Percentiles rank a stretch among this genome's conserved stretches.
phyloP scores from a whole-genome alignment of 1,140 invertebrate genomes.

The Lucilia sericata region DNA sequence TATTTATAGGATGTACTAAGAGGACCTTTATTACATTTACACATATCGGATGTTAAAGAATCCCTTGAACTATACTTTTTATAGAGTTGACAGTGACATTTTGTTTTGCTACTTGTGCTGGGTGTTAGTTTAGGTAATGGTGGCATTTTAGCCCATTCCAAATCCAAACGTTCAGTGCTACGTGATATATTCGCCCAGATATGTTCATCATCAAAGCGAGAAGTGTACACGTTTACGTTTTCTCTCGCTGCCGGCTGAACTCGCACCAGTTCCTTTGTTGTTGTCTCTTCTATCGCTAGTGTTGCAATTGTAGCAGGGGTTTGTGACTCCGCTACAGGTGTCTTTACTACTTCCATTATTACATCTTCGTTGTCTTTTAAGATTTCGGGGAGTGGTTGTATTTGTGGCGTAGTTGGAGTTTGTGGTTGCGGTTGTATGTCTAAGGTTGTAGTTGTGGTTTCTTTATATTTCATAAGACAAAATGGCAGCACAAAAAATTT shows the following conservation, averaged over 20 bases:
- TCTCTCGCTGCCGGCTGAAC: not conserved
- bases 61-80: not conserved
- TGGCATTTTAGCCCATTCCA: conserved; percentile 63
- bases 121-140: conserved; percentile 54
- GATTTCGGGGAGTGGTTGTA: not conserved
- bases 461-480: conserved; percentile 36
- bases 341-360: not conserved
- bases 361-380: not conserved
- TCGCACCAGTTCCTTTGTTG: not conserved
- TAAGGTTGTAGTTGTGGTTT: not conserved
- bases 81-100: conserved; percentile 25
- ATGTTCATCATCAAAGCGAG: conserved; percentile 59
- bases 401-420: conserved; percentile 47
- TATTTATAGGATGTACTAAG: not conserved
- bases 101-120: not conserved
- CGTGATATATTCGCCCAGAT: conserved; percentile 60
- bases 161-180: conserved; percentile 60
- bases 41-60: not conserved
- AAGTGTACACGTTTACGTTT: conserved; percentile 65
- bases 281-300: conserved; percentile 4
- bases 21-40: not conserved
- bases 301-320: not conserved
- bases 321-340: not conserved
- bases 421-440: conserved; percentile 44
- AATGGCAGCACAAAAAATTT: conserved; percentile 62